Conservation (phyloP, 2,113 vertebrate genomes). For the Clarias batrachus region DNA sequence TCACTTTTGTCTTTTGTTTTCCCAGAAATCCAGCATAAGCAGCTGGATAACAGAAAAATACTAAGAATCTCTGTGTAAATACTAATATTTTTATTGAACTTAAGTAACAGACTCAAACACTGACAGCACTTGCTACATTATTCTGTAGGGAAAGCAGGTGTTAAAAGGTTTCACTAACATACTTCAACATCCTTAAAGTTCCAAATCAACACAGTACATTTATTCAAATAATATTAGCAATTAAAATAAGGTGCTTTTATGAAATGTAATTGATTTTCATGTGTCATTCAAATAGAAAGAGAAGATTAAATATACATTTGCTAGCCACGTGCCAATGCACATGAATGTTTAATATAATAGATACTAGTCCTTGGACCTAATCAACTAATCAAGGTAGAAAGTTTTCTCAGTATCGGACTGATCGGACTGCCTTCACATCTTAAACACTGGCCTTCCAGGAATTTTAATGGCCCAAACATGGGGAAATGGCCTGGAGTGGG, state of each 20-base stretch:
- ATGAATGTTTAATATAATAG: no score
- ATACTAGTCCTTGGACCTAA: no score
- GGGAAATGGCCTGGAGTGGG: no score
- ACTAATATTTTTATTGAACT: neutral
- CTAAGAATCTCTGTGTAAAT: neutral
- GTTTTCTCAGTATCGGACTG: no score
- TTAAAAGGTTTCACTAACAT: neutral
- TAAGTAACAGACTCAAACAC: neutral
- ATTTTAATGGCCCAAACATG: no score
- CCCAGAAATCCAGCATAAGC: neutral
- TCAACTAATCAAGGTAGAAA: no score
- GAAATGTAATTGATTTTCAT: neutral
- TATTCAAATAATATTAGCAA: neutral
- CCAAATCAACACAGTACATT: neutral
- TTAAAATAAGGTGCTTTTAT: neutral
- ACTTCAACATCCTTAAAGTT: neutral
- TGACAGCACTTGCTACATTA: neutral
- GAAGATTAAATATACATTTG: neutral
- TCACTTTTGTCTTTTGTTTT: neutral
- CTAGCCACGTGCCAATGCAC: neutral
- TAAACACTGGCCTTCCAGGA: no score
- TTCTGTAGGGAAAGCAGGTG: neutral
- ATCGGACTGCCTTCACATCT: no score
- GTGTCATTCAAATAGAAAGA: neutral
- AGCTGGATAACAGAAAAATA: neutral